phyloP scores from a whole-genome alignment of 2,888 invertebrate genomes.

The Ophonus ardosiacus region DNA sequence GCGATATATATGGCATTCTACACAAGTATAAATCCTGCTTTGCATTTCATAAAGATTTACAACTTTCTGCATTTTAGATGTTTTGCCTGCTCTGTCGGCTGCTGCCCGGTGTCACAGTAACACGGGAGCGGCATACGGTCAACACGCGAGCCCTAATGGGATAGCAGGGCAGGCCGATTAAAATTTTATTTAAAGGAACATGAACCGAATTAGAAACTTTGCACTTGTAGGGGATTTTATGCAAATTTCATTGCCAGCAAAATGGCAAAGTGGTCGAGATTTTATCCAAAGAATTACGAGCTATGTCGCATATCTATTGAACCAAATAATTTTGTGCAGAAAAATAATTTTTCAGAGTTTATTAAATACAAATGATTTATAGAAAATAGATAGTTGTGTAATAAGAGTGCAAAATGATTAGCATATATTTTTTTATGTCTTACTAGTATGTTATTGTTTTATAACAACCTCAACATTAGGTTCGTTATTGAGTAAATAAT shows the following conservation, averaged over 20 bases:
- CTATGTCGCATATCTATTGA: no score
- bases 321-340: no score
- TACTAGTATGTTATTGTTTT: no score
- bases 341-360: no score
- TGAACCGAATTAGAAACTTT: background rate
- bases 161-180: background rate
- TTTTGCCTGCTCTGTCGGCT: constrained; percentile 20
- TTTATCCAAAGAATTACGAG: no score
- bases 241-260: background rate
- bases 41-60: constrained; percentile 62
- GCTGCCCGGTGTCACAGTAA: background rate
- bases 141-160: background rate
- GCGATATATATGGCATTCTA: constrained; percentile 49
- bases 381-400: no score
- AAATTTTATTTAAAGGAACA: background rate
- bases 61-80: constrained; percentile 61
- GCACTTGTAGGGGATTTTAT: background rate
- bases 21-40: constrained; percentile 57
- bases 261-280: background rate
- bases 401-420: no score
- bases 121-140: constrained; percentile 31
- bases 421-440: no score
- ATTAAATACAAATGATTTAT: no score
- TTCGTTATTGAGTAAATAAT: no score
- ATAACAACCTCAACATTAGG: no score